Conservation (phyloP, 2,888 invertebrate genomes). For the Microctonus aethiopoides region DNA sequence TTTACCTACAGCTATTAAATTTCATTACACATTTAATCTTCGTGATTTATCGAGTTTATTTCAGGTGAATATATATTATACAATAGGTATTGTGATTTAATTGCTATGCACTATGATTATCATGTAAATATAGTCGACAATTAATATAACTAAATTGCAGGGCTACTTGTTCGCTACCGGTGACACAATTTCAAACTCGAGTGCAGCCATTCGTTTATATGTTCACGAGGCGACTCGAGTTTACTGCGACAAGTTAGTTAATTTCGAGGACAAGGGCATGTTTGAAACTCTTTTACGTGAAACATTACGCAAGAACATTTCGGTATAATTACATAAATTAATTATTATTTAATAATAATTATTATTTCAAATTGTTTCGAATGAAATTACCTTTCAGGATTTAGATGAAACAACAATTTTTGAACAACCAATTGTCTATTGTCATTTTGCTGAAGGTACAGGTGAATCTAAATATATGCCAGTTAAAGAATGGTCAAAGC, state of each 20-base stretch:
- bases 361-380: neutral
- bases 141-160: conserved; percentile 66
- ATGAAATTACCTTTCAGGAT: conserved; percentile 68
- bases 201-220: conserved; percentile 84
- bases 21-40: conserved; percentile 94
- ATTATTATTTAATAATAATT: neutral
- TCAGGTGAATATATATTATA: conserved; percentile 74
- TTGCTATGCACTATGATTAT: no score
- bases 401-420: conserved; percentile 80
- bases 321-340: conserved; percentile 64
- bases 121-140: neutral
- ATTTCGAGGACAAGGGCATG: conserved; percentile 72
- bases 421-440: conserved; percentile 84
- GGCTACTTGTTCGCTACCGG: conserved; percentile 86
- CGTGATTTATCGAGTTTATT: conserved; percentile 94
- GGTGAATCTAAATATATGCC: conserved; percentile 93
- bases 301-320: conserved; percentile 81
- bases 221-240: conserved; percentile 91
- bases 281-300: conserved; percentile 82
- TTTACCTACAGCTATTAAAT: conserved; percentile 93
- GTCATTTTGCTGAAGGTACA: conserved; percentile 91
- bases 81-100: neutral
- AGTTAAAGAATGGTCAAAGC: conserved; percentile 76
- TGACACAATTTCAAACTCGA: conserved; percentile 77
- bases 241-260: conserved; percentile 89